Conservation (phyloP, 2,113 vertebrate species). For the Cathartes aura region DNA sequence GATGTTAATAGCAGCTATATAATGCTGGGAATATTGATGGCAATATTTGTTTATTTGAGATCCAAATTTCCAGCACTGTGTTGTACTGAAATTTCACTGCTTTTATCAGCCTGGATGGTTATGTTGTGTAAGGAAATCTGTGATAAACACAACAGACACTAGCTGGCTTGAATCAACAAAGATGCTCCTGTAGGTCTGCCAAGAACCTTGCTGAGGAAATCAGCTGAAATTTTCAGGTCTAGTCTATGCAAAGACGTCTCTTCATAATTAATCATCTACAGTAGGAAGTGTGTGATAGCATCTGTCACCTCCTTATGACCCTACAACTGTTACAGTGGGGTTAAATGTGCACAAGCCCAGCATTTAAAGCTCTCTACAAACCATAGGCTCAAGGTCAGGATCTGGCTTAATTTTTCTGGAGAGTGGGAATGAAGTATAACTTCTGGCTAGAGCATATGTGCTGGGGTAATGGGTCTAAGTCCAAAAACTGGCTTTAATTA, state of each 20-base stretch:
- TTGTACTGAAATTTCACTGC: conserved; percentile 65
- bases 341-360: conserved; percentile 32
- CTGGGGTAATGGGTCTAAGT: neutral
- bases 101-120: conserved; percentile 56
- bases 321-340: neutral
- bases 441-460: neutral
- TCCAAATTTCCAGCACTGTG: conserved; percentile 64
- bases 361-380: conserved; percentile 34
- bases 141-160: conserved; percentile 48
- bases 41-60: conserved; percentile 67
- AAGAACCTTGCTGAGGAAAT: conserved; percentile 20
- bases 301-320: conserved; percentile 62
- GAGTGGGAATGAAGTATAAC: conserved; percentile 1
- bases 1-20: conserved; percentile 69
- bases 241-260: conserved; percentile 56
- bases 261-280: conserved; percentile 62
- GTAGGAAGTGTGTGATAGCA: conserved; percentile 35
- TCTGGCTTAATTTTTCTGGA: neutral
- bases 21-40: conserved; percentile 68
- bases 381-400: conserved; percentile 47
- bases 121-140: conserved; percentile 49
- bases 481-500: conserved; percentile 31
- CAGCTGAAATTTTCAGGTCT: conserved; percentile 36
- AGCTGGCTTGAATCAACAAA: conserved; percentile 43
- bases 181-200: conserved; percentile 31